These are phyloP conservation scores for Vidua chalybeata DNA, from an alignment of 2,113 vertebrate genomes.

Conservation along the genomic window DNA sequence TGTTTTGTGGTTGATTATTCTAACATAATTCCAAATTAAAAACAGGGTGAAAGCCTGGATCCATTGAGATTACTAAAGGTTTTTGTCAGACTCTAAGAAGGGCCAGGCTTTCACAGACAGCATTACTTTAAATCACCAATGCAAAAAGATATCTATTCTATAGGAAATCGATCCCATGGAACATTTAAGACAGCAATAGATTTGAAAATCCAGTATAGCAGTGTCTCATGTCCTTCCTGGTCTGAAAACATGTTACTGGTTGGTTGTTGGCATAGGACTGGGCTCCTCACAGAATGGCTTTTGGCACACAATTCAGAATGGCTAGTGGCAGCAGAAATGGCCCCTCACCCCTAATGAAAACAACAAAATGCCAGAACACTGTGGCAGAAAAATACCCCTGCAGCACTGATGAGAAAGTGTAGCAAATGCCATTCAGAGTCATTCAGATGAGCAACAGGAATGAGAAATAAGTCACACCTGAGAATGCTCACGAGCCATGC, in stretches of 20 bases:
- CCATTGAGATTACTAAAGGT: not conserved
- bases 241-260: not conserved
- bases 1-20: not conserved
- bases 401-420: not conserved
- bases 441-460: not conserved
- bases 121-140: not conserved
- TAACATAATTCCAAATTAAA: not conserved
- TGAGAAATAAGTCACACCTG: not conserved
- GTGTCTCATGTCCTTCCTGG: not conserved
- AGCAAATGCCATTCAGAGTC: not conserved
- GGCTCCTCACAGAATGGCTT: not conserved
- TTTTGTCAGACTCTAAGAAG: not conserved
- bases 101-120: not conserved
- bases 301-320: not conserved
- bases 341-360: not conserved
- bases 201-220: not conserved
- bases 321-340: not conserved
- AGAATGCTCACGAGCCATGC: not conserved
- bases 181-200: not conserved
- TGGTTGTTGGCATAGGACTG: not conserved
- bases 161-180: not conserved
- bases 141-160: not conserved
- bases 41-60: not conserved
- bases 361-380: not conserved
- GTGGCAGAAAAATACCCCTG: not conserved